Evolutionary conservation across 30 jellyfish, hydroid and myxozoan genomes (phyloP).

Genomic region (Aurelia sp.): DNA sequence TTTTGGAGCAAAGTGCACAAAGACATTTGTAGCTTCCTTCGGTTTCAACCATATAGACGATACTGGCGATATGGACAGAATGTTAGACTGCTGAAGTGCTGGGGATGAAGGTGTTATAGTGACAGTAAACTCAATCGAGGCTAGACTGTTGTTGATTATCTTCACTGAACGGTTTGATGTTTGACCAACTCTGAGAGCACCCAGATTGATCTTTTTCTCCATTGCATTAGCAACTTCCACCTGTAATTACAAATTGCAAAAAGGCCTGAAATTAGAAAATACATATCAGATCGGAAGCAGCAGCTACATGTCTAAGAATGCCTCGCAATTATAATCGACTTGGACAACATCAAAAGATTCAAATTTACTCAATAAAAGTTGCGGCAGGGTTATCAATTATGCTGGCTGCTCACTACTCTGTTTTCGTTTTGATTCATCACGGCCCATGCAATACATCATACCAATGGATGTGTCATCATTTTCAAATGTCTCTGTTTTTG

Average conservation of each 20-base stretch:
- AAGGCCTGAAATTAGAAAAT: neutral
- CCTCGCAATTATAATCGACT: too few species aligned
- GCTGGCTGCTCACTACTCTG: too few species aligned
- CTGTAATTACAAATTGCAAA: slow-evolving; percentile 35
- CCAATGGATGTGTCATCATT: too few species aligned
- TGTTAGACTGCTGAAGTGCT: slow-evolving; percentile 81
- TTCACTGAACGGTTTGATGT: slow-evolving; percentile 67
- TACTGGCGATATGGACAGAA: slow-evolving; percentile 72
- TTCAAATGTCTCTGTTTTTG: too few species aligned
- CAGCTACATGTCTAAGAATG: too few species aligned
- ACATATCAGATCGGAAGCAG: neutral
- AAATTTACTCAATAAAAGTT: too few species aligned
- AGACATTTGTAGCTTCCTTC: slow-evolving; percentile 63
- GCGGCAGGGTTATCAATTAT: too few species aligned
- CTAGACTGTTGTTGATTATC: slow-evolving; percentile 87
- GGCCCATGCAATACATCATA: too few species aligned
- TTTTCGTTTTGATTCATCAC: too few species aligned
- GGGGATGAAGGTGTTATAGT: slow-evolving; percentile 79
- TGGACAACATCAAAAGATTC: too few species aligned
- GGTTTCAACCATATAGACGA: slow-evolving; percentile 71
- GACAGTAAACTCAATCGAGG: slow-evolving; percentile 72
- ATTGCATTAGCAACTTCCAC: slow-evolving; percentile 87
- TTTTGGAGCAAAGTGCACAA: slow-evolving; percentile 80
- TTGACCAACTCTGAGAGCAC: slow-evolving; percentile 79
- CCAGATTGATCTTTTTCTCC: slow-evolving; percentile 87